These are phyloP conservation scores for Microcebus lehilahytsara DNA, from an alignment of 2,113 vertebrate species.

Conservation along the genomic window DNA sequence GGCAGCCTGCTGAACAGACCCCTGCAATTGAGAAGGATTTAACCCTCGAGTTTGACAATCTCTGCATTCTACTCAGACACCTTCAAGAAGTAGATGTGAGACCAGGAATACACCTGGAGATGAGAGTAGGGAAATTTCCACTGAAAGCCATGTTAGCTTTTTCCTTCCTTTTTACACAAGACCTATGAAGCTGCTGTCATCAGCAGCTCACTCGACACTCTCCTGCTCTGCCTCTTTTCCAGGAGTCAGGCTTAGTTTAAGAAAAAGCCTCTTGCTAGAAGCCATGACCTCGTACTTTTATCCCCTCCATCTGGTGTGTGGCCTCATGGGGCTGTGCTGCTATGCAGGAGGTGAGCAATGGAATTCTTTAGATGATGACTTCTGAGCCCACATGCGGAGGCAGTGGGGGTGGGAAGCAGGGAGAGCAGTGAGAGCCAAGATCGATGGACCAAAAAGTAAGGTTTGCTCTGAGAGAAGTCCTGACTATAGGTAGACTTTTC, in stretches of 20 bases:
- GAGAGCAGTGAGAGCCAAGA: constrained; percentile 68
- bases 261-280: constrained; percentile 79
- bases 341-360: constrained; percentile 80
- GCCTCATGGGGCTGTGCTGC: constrained; percentile 78
- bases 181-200: constrained; percentile 68
- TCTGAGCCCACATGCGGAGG: constrained; percentile 78
- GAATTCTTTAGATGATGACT: constrained; percentile 81
- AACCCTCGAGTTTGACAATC: constrained; percentile 2
- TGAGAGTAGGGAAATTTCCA: constrained; percentile 45
- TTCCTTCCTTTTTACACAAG: constrained; percentile 53
- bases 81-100: constrained; percentile 25
- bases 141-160: constrained; percentile 47
- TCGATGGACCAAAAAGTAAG: constrained; percentile 69
- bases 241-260: constrained; percentile 79
- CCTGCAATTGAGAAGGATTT: constrained; percentile 1
- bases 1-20: constrained; percentile 47
- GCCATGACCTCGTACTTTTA: constrained; percentile 80
- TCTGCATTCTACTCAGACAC: constrained; percentile 29
- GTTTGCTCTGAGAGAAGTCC: constrained; percentile 42
- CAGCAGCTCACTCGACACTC: constrained; percentile 71
- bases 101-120: background rate
- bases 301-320: constrained; percentile 79
- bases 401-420: constrained; percentile 69
- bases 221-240: constrained; percentile 72
- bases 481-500: constrained; percentile 49